These are phyloP conservation scores for Actinopyga echinites DNA, from an alignment of 53 echinoderm and acorn worm genomes.

Conservation along the genomic window DNA sequence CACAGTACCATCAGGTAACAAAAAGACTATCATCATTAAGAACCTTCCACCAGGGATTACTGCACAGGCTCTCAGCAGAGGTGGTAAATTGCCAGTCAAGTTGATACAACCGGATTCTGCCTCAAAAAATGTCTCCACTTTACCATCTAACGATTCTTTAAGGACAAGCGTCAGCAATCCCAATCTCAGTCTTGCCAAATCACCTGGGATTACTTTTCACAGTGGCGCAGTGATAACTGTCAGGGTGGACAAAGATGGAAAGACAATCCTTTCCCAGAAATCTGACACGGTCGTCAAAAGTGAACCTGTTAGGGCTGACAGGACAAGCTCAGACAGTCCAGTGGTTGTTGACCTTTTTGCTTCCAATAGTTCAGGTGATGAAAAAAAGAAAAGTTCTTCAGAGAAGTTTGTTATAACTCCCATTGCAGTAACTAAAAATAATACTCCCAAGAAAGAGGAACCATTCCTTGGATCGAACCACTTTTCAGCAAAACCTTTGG, in stretches of 20 bases:
- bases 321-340: background rate
- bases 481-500: no score
- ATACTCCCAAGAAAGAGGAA: no score
- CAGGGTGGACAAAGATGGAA: slow-evolving; percentile 9
- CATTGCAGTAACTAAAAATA: background rate
- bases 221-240: slow-evolving; percentile 16
- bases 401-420: slow-evolving; percentile 8
- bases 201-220: background rate
- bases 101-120: background rate
- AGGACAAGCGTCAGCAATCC: background rate
- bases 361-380: background rate
- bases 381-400: no score
- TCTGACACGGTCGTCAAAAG: background rate
- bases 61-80: slow-evolving; percentile 21
- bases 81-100: slow-evolving; percentile 22
- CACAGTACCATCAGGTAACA: background rate
- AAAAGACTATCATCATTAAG: slow-evolving; percentile 25
- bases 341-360: background rate
- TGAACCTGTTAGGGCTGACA: background rate
- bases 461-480: no score
- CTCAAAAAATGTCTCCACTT: background rate
- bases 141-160: background rate
- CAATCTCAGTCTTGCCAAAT: background rate
- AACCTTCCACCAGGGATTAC: slow-evolving; percentile 23
- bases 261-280: background rate